Evolutionary conservation across 2,113 vertebrate genomes (phyloP).

Genomic region (Hypocryptadius cinnamomeus): DNA sequence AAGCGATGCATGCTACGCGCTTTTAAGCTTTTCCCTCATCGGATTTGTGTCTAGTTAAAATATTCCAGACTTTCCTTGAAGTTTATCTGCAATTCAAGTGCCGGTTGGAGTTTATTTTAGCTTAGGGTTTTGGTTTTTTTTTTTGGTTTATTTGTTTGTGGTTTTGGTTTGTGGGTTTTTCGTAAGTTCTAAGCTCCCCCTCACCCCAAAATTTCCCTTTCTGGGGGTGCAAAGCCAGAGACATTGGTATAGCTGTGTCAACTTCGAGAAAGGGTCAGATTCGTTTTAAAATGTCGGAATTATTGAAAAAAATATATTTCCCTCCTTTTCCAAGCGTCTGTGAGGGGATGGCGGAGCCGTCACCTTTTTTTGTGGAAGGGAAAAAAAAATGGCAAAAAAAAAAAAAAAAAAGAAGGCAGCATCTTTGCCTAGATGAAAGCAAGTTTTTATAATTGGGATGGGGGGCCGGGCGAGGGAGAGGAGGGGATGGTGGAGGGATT

Average conservation of each 20-base stretch:
- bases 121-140: background rate
- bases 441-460: background rate
- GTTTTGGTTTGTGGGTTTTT: background rate
- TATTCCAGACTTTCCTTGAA: constrained; percentile 66
- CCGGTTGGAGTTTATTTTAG: background rate
- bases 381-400: background rate
- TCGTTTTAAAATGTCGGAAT: background rate
- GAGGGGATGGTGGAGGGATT: background rate
- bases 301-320: background rate
- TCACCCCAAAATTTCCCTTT: background rate
- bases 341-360: background rate
- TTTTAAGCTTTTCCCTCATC: constrained; percentile 52
- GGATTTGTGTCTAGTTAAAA: constrained; percentile 60
- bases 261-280: background rate
- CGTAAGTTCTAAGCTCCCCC: background rate
- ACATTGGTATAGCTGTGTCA: background rate
- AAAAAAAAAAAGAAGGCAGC: background rate
- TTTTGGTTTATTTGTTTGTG: background rate
- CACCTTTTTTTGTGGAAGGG: background rate
- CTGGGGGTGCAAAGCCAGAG: background rate
- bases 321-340: background rate
- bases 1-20: background rate
- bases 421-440: background rate
- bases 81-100: constrained; percentile 63
- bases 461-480: background rate